phyloP scores from a whole-genome alignment of 1,140 invertebrate genomes.

The Bradysia coprophila region DNA sequence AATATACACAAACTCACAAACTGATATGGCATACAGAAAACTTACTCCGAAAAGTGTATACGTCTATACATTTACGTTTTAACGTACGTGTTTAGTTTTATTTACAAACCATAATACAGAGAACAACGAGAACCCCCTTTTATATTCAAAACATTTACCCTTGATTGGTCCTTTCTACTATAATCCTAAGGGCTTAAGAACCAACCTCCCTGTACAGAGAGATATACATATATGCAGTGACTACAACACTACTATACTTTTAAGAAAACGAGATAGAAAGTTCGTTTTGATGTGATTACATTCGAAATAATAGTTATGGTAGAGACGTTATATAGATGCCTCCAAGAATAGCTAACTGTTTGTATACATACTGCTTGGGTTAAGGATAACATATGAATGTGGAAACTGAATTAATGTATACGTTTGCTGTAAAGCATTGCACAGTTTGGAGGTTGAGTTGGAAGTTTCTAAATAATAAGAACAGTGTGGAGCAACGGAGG shows the following conservation, averaged over 20 bases:
- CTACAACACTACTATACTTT: too few species aligned
- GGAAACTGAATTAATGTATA: too few species aligned
- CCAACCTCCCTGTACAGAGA: slow-evolving; percentile 3
- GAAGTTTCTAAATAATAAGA: too few species aligned
- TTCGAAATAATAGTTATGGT: background rate
- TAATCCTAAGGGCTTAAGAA: slow-evolving; percentile 3
- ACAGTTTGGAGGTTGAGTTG: too few species aligned
- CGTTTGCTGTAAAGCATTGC: too few species aligned
- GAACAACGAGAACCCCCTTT: background rate
- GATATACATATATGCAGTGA: too few species aligned
- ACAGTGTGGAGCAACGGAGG: too few species aligned
- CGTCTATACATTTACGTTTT: background rate
- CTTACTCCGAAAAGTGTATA: background rate
- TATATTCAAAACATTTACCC: slow-evolving; percentile 7
- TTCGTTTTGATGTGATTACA: background rate
- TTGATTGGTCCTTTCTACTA: slow-evolving; percentile 6
- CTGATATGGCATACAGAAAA: background rate
- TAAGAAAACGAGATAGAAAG: slow-evolving; percentile 1
- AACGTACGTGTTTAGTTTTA: background rate
- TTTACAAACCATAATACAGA: background rate
- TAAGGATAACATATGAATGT: background rate
- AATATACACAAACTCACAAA: background rate
- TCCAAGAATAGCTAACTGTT: too few species aligned
- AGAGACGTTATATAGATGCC: too few species aligned
- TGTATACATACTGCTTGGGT: too few species aligned